Percentiles rank a stretch among this genome's conserved stretches.
phyloP scores from a whole-genome alignment of 2,113 vertebrate species.

The Chaetodon trifascialis region DNA sequence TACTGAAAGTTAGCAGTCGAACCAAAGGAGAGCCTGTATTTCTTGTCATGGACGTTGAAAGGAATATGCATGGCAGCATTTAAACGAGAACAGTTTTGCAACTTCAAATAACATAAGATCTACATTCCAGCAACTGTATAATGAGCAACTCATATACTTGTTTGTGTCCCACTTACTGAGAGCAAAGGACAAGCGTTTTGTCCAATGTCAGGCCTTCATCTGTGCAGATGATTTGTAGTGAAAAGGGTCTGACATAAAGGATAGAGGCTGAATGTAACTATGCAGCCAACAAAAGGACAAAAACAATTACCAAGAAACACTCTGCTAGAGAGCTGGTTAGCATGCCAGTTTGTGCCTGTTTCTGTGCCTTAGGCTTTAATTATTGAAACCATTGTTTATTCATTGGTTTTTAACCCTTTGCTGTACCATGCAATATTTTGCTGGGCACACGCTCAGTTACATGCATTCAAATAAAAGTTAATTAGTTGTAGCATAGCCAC shows the following conservation, averaged over 20 bases:
- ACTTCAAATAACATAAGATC: conserved; percentile 10
- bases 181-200: conserved; percentile 6
- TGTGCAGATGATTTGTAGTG: not conserved
- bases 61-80: conserved; percentile 5
- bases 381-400: conserved; percentile 69
- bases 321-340: conserved; percentile 32
- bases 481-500: not conserved
- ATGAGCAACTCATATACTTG: not conserved
- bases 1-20: not conserved
- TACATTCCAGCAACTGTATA: not conserved
- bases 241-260: conserved; percentile 18
- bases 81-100: conserved; percentile 8
- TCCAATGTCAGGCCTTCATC: not conserved
- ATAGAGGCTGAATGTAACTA: conserved; percentile 32
- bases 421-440: not conserved
- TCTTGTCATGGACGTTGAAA: not conserved
- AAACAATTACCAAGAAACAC: conserved; percentile 32
- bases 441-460: not conserved
- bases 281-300: conserved; percentile 29
- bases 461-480: conserved; percentile 7
- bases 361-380: conserved; percentile 52
- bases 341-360: conserved; percentile 43
- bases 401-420: conserved; percentile 43
- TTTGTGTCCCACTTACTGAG: conserved; percentile 2
- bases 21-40: not conserved